phyloP scores from a whole-genome alignment of 1,140 invertebrate species.

The Polypedilum pembai region DNA sequence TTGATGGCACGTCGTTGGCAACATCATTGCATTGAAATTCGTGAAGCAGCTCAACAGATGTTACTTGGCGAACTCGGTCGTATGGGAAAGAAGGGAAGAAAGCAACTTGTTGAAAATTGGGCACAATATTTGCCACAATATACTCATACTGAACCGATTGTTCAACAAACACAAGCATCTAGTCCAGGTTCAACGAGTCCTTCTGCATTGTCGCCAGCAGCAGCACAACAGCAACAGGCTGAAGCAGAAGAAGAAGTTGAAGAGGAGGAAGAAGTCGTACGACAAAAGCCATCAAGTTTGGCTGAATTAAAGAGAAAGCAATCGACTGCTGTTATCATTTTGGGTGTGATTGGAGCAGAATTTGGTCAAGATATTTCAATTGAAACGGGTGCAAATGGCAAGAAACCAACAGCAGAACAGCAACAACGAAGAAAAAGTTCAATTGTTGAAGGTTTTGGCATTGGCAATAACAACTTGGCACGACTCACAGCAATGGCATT shows the following conservation, averaged over 20 bases:
- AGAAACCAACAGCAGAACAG: conserved; percentile 48
- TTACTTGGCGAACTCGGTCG: conserved; percentile 84
- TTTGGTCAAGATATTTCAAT: conserved; percentile 86
- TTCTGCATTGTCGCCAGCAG: conserved; percentile 40
- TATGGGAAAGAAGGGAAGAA: conserved; percentile 86
- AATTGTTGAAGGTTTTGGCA: conserved; percentile 83
- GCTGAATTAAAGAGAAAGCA: conserved; percentile 89
- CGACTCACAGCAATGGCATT: conserved; percentile 88
- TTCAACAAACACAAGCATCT: conserved; percentile 44
- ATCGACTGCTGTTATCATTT: conserved; percentile 90
- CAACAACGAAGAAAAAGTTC: conserved; percentile 64
- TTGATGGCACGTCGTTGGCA: conserved; percentile 97
- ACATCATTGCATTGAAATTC: conserved; percentile 92
- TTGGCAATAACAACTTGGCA: conserved; percentile 84
- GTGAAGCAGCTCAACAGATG: conserved; percentile 93
- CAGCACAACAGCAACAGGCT: conserved; percentile 41
- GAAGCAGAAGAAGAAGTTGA: conserved; percentile 63
- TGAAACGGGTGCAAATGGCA: conserved; percentile 42
- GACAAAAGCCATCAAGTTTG: conserved; percentile 71
- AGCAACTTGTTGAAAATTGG: conserved; percentile 89
- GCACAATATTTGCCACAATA: conserved; percentile 87
- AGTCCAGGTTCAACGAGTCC: conserved; percentile 35
- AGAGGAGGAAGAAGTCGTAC: conserved; percentile 71
- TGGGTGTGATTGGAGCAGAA: conserved; percentile 96
- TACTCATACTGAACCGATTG: conserved; percentile 62